Evolutionary conservation across 1,140 invertebrate species (phyloP), one percentile per base, ranked within the genome.

Genomic region (Drosophila funebris): DNA sequence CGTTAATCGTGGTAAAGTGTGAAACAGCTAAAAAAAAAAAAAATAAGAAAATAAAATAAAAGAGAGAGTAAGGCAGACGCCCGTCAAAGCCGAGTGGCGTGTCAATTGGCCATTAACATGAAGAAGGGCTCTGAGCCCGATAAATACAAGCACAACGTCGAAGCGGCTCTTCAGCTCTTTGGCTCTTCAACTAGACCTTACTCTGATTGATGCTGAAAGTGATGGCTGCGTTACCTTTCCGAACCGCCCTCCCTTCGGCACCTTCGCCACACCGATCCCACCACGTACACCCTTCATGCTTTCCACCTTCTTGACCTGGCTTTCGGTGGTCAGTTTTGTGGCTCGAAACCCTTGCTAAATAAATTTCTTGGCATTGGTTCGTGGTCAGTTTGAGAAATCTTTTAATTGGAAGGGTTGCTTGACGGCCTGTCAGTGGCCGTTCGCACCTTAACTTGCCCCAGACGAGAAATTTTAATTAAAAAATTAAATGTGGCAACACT

Each of bases 81-180:
- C 54, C 66, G 69, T 78, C 74, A 78, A 78, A 87, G 83, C 76
- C 83, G 88, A 88, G 78, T 88, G 83, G 78, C 83, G 83, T 88
- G 83, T 88, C 83, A 88, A 88, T 88, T 87, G 83, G 72, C 83
- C 83, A 88, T 88, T 88, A 88, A 88, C 84, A 77, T 76, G 66
- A 61, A 68, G 72, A 31, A 14, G 16, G 29, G 13, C 58, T 70
- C 63, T 43, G n/a, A n/a, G 66, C 37, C 58, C 82, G 70, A 85
- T 85, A 87, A 85, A 87, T 87, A 81, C 70, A 74, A 77, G 61
- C 74, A 72, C 43, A 18, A 18, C 63, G 63, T 58, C 24, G 8
- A 48, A 48, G 27, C 18, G 62, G 14, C 41, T 31, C 63, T 37
- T 27, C 44, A 27, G 14, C 41, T 31, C 63, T 37, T 27, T 22